Evolutionary conservation across 2,113 vertebrate species (phyloP), one percentile per base, ranked within the genome.

Genomic region (Sceloporus tristichus): DNA sequence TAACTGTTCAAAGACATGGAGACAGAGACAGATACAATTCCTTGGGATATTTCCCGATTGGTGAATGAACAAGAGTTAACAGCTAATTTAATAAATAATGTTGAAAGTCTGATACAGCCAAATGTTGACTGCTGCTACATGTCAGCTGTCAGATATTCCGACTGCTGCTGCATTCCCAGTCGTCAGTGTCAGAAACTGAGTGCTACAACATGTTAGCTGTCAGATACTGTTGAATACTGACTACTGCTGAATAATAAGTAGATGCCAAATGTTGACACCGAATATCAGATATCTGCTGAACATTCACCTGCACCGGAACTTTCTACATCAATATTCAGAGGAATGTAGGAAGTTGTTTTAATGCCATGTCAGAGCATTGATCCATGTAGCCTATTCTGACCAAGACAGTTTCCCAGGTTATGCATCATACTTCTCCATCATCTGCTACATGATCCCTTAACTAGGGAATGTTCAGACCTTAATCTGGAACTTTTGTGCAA

Each of bases 171-270:
- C 48, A 53, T 71, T 70, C 27, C 66, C 42, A 71, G 42, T 54
- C 78, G 27, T 66, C 84, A 66, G 56, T 85, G 84, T 85, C 56
- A 85, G 84, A 77, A 77, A 54, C 65, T 73, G 77, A 73, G 68
- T 54, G 53, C 23, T 79, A 25, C 66, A 80, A 40, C 16, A 38
- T 79, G 65, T 40, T 70, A 40, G 48, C 78, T 80, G 85, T 66
- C 74, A 71, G n/a, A 66, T 54, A 77, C 62, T 68, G 19, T 78
- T 79, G 76, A 78, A 34, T 66, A 68, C 13, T 11, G 65, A 85
- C 77, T 71, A 48, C 77, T 56, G 14, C 14, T 27, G 66, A 56
- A 87, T 79, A 70, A 70, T 59, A 79, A 79, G 34, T 9, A 14
- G 14, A 23, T 59, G 25, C n/a, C 85, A 87, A 73, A 66, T 65